Percentiles rank a stretch among this genome's conserved stretches.
phyloP scores from a whole-genome alignment of 1,140 invertebrate genomes.

The Leguminivora glycinivorella region DNA sequence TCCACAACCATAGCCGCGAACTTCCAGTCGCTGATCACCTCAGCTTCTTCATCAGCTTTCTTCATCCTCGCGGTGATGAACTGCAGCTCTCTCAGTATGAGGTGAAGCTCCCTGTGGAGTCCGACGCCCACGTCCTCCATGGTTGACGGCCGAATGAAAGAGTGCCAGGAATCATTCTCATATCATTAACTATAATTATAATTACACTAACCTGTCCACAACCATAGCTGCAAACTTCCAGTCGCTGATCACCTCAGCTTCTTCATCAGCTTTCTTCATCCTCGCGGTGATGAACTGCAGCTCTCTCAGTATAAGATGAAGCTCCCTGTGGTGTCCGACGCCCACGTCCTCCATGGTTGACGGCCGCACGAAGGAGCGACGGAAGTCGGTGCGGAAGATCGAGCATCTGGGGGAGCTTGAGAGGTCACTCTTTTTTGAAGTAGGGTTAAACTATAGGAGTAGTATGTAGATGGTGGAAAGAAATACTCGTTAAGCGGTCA shows the following conservation, averaged over 20 bases:
- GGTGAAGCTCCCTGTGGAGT: conserved; percentile 86
- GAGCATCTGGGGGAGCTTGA: conserved; percentile 56
- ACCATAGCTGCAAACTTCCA: conserved; percentile 99
- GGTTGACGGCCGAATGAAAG: conserved; percentile 81
- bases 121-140: conserved; percentile 81
- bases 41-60: conserved; percentile 93
- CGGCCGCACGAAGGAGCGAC: conserved; percentile 80
- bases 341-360: conserved; percentile 82
- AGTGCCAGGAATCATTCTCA: conserved; percentile 77
- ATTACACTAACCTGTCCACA: conserved; percentile 87
- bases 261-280: conserved; percentile 94
- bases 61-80: conserved; percentile 96
- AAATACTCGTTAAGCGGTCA: too few species aligned
- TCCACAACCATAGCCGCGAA: conserved; percentile 99
- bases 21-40: conserved; percentile 98
- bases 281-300: conserved; percentile 95
- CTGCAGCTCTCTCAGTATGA: conserved; percentile 94
- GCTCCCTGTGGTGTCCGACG: conserved; percentile 82
- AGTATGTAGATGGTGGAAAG: too few species aligned
- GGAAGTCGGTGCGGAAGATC: conserved; percentile 76
- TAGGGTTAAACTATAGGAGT: background rate
- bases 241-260: conserved; percentile 95
- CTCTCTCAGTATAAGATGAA: conserved; percentile 93
- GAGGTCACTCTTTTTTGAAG: conserved; percentile 16
- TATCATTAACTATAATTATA: background rate